Evolutionary conservation across 1,140 invertebrate genomes (phyloP).

Genomic region (Camponotus pennsylvanicus): DNA sequence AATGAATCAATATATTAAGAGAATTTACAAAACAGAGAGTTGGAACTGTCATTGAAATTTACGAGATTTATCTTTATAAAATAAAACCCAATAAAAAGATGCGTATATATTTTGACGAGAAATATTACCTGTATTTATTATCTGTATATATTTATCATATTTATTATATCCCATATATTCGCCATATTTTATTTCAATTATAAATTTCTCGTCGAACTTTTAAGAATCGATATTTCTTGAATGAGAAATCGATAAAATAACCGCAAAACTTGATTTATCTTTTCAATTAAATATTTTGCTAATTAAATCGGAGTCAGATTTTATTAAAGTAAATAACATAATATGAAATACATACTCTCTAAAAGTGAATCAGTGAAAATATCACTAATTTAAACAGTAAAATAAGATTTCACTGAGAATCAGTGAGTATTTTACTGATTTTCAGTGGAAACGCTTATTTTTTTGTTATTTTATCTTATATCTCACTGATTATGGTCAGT

Average conservation of each 20-base stretch:
- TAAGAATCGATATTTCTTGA: not conserved
- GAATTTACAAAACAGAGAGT: not conserved
- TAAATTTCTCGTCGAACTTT: not conserved
- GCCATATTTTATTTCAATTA: not conserved
- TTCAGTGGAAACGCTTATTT: no score
- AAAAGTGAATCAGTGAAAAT: no score
- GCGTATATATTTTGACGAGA: not conserved
- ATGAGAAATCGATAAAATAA: not conserved
- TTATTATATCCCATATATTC: not conserved
- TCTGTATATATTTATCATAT: not conserved
- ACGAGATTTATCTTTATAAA: not conserved
- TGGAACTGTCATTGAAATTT: not conserved
- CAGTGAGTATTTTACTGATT: no score
- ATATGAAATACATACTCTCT: not conserved
- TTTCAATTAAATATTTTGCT: not conserved
- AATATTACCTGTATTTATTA: not conserved
- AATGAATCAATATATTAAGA: slow-evolving; percentile 6
- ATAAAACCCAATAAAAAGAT: not conserved
- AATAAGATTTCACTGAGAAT: no score
- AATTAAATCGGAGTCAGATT: not conserved
- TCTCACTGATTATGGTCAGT: no score
- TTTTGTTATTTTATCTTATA: no score
- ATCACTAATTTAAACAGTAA: no score
- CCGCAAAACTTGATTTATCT: not conserved
- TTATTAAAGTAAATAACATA: not conserved